A percentile compares a stretch with the other conserved stretches of the same genome.
Evolutionary conservation across 2,113 vertebrate species (phyloP).

Genomic region (Canis aureus): DNA sequence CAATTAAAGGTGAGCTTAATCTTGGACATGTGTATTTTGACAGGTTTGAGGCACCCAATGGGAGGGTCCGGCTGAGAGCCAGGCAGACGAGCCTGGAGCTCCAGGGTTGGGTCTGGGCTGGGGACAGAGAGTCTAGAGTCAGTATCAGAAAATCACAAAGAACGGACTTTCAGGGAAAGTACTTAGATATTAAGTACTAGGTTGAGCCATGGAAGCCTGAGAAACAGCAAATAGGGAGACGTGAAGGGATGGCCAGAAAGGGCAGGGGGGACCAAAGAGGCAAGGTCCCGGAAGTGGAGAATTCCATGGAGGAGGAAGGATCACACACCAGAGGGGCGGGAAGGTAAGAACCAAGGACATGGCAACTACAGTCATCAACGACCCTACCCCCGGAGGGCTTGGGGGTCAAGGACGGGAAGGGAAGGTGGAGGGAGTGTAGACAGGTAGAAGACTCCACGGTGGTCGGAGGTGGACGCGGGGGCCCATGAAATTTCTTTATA

Average conservation of each 20-base stretch:
- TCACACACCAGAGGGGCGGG: neutral
- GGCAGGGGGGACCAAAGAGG: neutral
- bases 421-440: fast-evolving
- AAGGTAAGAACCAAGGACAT: fast-evolving
- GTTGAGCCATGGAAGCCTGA: neutral
- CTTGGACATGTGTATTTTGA: neutral
- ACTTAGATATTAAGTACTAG: too few species aligned
- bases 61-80: neutral
- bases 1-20: neutral
- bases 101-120: neutral
- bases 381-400: too few species aligned
- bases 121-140: neutral
- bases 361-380: fast-evolving
- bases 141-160: neutral
- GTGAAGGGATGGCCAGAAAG: neutral
- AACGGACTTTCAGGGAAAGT: neutral
- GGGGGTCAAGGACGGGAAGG: fast-evolving
- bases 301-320: neutral
- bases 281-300: neutral
- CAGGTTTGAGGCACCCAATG: neutral
- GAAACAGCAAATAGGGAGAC: neutral
- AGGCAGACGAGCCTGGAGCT: neutral
- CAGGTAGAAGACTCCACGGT: neutral
- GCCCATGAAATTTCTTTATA: neutral
- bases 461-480: neutral